phyloP scores from a whole-genome alignment of 1,140 invertebrate species.

The Drosophila azteca region DNA sequence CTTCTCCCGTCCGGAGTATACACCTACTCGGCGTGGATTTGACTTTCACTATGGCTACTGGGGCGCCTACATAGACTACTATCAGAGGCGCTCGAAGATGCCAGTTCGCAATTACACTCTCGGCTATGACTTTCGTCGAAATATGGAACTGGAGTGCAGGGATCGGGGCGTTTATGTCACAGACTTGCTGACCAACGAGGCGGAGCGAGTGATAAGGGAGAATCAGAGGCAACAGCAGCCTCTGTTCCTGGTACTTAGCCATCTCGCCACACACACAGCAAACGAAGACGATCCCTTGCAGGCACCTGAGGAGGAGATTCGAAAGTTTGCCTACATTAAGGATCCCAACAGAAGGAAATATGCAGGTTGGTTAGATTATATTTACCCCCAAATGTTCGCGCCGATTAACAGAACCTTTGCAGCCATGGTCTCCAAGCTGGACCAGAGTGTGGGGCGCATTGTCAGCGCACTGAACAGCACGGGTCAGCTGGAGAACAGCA shows the following conservation, averaged over 20 bases:
- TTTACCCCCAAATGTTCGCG: background rate
- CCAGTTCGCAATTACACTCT: conserved; percentile 83
- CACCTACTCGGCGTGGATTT: conserved; percentile 92
- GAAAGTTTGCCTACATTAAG: conserved; percentile 89
- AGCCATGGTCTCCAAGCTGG: conserved; percentile 95
- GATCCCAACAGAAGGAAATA: conserved; percentile 90
- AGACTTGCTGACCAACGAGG: conserved; percentile 90
- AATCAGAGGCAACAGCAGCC: conserved; percentile 86
- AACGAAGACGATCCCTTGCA: conserved; percentile 89
- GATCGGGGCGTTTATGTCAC: conserved; percentile 89
- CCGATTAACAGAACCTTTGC: background rate
- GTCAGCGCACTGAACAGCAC: conserved; percentile 88
- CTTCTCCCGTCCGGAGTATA: conserved; percentile 88
- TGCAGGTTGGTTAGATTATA: conserved; percentile 86
- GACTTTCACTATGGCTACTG: conserved; percentile 93
- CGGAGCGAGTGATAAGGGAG: conserved; percentile 87
- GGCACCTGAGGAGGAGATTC: conserved; percentile 90
- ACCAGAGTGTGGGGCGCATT: conserved; percentile 92
- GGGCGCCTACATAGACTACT: conserved; percentile 93
- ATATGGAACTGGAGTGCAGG: conserved; percentile 86
- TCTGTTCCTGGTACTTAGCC: conserved; percentile 91
- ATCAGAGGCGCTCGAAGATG: conserved; percentile 87
- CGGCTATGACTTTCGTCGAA: conserved; percentile 90
- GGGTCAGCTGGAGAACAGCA: conserved; percentile 88
- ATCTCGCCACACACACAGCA: conserved; percentile 91